These are phyloP conservation scores for Antechinus stuartii DNA, from an alignment of 2,113 vertebrate species.

Conservation along the genomic window DNA sequence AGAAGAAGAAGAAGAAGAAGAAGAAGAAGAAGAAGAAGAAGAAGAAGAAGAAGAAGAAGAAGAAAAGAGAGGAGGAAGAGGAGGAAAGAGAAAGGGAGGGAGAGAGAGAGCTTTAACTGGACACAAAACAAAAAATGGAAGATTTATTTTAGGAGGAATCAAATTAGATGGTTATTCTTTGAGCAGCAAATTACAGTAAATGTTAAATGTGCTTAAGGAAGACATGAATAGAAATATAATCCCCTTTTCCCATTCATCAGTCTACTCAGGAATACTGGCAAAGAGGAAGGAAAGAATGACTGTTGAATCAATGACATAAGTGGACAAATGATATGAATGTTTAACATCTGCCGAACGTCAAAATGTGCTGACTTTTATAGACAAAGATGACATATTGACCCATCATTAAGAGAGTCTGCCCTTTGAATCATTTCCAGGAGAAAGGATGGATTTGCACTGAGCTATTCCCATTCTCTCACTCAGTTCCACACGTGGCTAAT, in stretches of 20 bases:
- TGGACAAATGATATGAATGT: not conserved
- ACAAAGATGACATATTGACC: not conserved
- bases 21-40: too few relatives aligned
- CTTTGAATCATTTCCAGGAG: not conserved
- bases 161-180: not conserved
- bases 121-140: not conserved
- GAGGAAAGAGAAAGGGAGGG: too few relatives aligned
- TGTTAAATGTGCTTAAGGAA: not conserved
- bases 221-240: not conserved
- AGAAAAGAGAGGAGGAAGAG: too few relatives aligned
- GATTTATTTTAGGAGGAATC: not conserved
- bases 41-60: too few relatives aligned
- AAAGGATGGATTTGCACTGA: not conserved
- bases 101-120: not conserved
- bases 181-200: not conserved
- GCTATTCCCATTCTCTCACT: not conserved
- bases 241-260: slow-evolving; percentile 31
- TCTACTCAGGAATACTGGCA: slow-evolving; percentile 21
- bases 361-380: not conserved
- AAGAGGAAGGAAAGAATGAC: slow-evolving; percentile 9
- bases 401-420: not conserved
- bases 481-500: not conserved
- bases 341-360: not conserved
- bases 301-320: not conserved
- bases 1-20: too few relatives aligned